Evolutionary conservation across 2,797 vertebrate species (phyloP), one percentile per base, ranked within the genome.

Genomic region (Hylomyscus alleni): DNA sequence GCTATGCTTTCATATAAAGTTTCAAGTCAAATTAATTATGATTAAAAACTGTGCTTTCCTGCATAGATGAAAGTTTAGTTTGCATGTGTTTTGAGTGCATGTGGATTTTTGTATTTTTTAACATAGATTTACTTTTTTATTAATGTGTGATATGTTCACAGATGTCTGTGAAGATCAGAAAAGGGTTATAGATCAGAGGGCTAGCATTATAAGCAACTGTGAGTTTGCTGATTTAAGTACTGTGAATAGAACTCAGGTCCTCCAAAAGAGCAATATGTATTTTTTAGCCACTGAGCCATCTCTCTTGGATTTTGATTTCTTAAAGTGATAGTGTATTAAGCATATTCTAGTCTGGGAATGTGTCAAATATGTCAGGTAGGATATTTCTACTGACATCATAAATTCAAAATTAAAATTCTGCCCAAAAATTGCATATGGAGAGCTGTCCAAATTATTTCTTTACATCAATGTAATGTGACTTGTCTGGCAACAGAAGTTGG

Each of bases 381-480:
- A 3, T 73, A 76, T 75, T 93, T 93, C 54, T 29, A 54, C 83
- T 56, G 58, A 24, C 7, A 94, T 8, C 15, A 56, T 37, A 37
- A 19, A 76, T 34, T 76, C 89, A 89, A 73, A 94, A 88, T 92
- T 90, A 82, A 89, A 96, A 93, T 72, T 37, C 17, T 86, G 0
- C 17, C 26, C 12, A 11, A 22, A 34, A 29, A 67, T 20, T 89
- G 24, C 78, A 89, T 52, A 3, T 34, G 37, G 29, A 91, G 92
- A 87, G 34, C 26, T 26, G 22, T 76, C 11, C 2, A 22, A 54
- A 91, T 78, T 90, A 1, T 88, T 73, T 89, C 85, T 37, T 56
- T 37, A 52, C 1, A 60, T 20, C 67, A 50, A 26, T 67, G 6
- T 58, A 47, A 58, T 76, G 4, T 95, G 72, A 83, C 22, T 24